Base-by-base conservation (phyloP, 2,797 vertebrate species). In the Leontopithecus rosalia region DNA sequence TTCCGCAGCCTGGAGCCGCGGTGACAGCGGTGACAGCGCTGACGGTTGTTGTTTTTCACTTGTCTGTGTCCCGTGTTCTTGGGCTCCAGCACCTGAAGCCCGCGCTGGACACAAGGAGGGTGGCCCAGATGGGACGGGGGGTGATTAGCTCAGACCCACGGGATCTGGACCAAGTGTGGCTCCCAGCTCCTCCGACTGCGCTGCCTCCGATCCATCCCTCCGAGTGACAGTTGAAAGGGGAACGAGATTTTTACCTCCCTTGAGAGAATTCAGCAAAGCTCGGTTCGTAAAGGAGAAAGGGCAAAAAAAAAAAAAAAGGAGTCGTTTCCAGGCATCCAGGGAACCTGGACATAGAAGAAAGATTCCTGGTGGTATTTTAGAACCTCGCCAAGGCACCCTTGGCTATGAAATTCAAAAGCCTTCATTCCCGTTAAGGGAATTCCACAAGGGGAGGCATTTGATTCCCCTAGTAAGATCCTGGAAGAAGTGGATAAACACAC, bases 21-120 rank as follows among this genome's bases (percentile, higher is more conserved):
- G 48, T 70, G 96, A 79, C 94, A 7, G 96, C n/a, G n/a, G n/a
- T n/a, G n/a, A 80, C 94, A 7, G 50, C 55, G 88, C 28, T 70
- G 22, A 13, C 30, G 4, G 48, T 67, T 80, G 33, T 70, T 41
- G 36, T 55, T 41, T 30, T 67, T 57, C 61, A 43, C 2, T 15
- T 79, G 77, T 94, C 85, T 50, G 19, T 70, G 64, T 41, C 8
- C 20, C 0, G 5, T 33, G 19, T 46, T 94, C 61, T 50, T 46
- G n/a, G 75, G 55, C 48, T 50, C 46, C 17, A 58, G 14, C 41
- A 33, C 20, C 64, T 46, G 43, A 79, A 3, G 13, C 20, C 41
- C 33, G 67, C 55, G 1, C 12, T 12, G 22, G 85, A 12, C 24
- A 6, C 39, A 7, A 82, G 50, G 22, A 39, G 36, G 7, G 86